Percentiles rank a stretch among this genome's conserved stretches.
These are phyloP conservation scores for Laspeyria flexula DNA, from an alignment of 2,888 invertebrate species.

Conservation along the genomic window DNA sequence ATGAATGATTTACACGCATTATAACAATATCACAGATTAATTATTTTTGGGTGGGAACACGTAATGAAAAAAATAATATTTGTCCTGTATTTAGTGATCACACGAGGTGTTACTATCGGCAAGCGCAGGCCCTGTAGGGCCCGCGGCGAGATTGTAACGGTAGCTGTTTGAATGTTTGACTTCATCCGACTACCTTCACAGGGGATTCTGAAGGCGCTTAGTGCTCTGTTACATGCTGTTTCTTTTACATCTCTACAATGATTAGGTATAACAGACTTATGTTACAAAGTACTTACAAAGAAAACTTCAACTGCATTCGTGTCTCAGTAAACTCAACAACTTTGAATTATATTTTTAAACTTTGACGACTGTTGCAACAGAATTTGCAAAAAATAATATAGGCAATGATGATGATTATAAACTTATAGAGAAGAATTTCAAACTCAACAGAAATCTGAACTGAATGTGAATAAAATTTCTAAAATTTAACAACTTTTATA, in stretches of 20 bases:
- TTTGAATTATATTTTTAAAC: too few relatives aligned
- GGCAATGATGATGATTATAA: too few relatives aligned
- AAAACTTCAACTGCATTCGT: neutral
- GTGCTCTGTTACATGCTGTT: neutral
- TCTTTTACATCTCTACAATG: neutral
- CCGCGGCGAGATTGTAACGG: slow-evolving; percentile 21
- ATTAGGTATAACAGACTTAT: neutral
- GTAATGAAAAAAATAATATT: neutral
- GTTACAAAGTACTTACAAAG: neutral
- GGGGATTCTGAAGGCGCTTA: neutral
- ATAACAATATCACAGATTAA: too few relatives aligned
- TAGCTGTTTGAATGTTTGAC: slow-evolving; percentile 34
- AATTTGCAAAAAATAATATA: too few relatives aligned
- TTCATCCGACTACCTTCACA: slow-evolving; percentile 7
- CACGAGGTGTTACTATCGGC: neutral
- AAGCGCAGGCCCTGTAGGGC: slow-evolving; percentile 19
- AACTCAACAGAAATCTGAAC: too few relatives aligned
- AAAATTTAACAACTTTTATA: too few relatives aligned
- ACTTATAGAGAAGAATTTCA: too few relatives aligned
- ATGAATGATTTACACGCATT: too few relatives aligned
- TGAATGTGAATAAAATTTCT: too few relatives aligned
- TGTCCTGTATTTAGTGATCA: neutral
- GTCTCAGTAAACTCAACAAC: neutral
- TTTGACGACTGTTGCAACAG: too few relatives aligned
- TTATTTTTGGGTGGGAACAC: neutral